These are phyloP conservation scores for Volucella zonaria DNA, from an alignment of 2,888 invertebrate genomes.

Conservation along the genomic window DNA sequence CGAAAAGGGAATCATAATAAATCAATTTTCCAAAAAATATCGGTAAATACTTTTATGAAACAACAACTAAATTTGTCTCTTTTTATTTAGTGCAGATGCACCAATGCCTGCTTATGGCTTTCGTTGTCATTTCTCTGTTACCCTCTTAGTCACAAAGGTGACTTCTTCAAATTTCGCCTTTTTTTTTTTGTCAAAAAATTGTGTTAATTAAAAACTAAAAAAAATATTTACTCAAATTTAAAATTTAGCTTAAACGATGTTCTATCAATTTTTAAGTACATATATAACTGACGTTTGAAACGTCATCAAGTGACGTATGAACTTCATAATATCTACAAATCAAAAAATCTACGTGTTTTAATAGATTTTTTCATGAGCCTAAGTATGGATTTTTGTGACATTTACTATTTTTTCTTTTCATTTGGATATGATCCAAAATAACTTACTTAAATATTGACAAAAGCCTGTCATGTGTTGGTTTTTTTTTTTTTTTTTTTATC, in stretches of 20 bases:
- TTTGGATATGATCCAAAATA: conserved; percentile 53
- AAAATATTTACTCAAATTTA: conserved; percentile 3
- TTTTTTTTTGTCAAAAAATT: not conserved
- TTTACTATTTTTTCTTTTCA: conserved; percentile 5
- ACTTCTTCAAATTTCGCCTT: not conserved
- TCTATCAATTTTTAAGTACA: not conserved
- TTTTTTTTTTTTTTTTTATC: conserved; percentile 32
- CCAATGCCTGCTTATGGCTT: too few relatives aligned
- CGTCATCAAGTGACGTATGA: conserved; percentile 37
- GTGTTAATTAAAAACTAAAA: not conserved
- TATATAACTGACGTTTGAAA: conserved; percentile 8
- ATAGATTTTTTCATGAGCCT: conserved; percentile 24
- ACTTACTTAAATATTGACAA: conserved; percentile 4
- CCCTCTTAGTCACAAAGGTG: too few relatives aligned
- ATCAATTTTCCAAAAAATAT: conserved; percentile 64
- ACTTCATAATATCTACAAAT: conserved; percentile 3
- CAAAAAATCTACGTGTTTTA: conserved; percentile 5
- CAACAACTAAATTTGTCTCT: not conserved
- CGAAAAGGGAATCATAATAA: conserved; percentile 46
- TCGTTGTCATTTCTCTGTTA: not conserved
- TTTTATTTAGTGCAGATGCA: not conserved
- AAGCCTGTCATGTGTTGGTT: conserved; percentile 33
- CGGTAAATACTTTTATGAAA: conserved; percentile 52
- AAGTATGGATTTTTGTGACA: conserved; percentile 12
- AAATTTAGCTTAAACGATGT: not conserved